These are phyloP conservation scores for Cyclura pinguis DNA, from an alignment of 2,797 vertebrate genomes.

Conservation along the genomic window DNA sequence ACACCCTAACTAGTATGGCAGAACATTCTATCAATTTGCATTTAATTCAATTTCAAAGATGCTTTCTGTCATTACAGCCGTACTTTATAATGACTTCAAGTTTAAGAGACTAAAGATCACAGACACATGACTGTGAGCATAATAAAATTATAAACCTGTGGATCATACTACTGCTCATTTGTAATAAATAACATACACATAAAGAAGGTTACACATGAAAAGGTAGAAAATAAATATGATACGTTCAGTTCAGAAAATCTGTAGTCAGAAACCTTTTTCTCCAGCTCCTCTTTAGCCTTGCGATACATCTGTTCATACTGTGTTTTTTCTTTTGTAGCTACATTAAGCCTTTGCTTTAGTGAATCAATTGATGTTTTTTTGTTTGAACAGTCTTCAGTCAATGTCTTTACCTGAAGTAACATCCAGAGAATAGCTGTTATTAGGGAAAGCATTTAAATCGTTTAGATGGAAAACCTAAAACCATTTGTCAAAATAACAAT, in stretches of 20 bases:
- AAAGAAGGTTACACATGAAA: neutral
- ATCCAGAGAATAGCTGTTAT: slow-evolving; percentile 38
- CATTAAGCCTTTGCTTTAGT: slow-evolving; percentile 87
- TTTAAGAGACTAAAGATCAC: slow-evolving; percentile 20
- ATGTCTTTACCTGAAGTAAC: slow-evolving; percentile 83
- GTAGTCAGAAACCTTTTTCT: slow-evolving; percentile 85
- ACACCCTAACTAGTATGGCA: slow-evolving; percentile 25
- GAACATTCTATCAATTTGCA: neutral
- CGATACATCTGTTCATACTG: slow-evolving; percentile 84
- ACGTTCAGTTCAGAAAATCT: slow-evolving; percentile 12
- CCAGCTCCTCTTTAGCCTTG: slow-evolving; percentile 87
- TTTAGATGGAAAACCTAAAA: slow-evolving; percentile 50
- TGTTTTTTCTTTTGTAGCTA: slow-evolving; percentile 86
- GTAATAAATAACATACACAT: neutral
- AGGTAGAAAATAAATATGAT: neutral
- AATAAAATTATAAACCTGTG: slow-evolving; percentile 25
- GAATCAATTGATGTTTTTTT: slow-evolving; percentile 88
- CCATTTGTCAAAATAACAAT: slow-evolving; percentile 26
- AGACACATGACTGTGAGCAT: slow-evolving; percentile 10
- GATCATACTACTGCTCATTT: slow-evolving; percentile 32
- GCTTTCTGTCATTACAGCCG: slow-evolving; percentile 8
- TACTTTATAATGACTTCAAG: slow-evolving; percentile 27
- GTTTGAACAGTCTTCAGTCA: slow-evolving; percentile 88
- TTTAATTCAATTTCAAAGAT: slow-evolving; percentile 26
- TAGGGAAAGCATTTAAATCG: slow-evolving; percentile 38